Conservation (phyloP, 2,888 invertebrate genomes). For the Amorpha juglandis region DNA sequence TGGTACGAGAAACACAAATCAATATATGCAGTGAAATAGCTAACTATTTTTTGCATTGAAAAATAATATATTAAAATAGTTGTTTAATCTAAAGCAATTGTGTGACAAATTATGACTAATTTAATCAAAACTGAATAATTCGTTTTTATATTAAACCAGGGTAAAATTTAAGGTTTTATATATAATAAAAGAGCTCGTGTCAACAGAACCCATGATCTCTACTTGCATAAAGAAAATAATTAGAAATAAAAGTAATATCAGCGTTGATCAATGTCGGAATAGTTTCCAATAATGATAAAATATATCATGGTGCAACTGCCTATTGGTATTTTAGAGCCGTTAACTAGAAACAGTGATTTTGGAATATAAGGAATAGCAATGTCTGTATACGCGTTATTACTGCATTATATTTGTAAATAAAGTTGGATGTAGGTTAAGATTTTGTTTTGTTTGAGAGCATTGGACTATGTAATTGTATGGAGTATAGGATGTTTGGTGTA, state of each 20-base stretch:
- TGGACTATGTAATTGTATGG: slow-evolving; percentile 33
- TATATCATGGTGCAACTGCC: slow-evolving; percentile 11
- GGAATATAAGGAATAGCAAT: slow-evolving; percentile 42
- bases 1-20: not conserved
- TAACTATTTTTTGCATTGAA: not conserved
- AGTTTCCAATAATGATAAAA: not conserved
- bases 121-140: not conserved
- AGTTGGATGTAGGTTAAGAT: slow-evolving; percentile 25
- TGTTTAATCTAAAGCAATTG: not conserved
- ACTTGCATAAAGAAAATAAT: not conserved
- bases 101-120: not conserved
- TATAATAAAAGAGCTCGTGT: too few relatives aligned
- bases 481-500: slow-evolving; percentile 19
- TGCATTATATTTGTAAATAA: slow-evolving; percentile 53
- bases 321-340: not conserved
- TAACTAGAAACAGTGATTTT: slow-evolving; percentile 34
- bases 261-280: not conserved
- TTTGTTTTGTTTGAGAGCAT: slow-evolving; percentile 33
- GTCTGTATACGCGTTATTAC: slow-evolving; percentile 69
- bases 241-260: not conserved
- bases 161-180: too few relatives aligned
- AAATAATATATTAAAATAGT: too few relatives aligned
- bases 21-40: not conserved
- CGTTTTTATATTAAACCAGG: too few relatives aligned
- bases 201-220: too few relatives aligned